Conservation (phyloP, 2,113 vertebrate genomes). For the Ctenodactylus gundi region DNA sequence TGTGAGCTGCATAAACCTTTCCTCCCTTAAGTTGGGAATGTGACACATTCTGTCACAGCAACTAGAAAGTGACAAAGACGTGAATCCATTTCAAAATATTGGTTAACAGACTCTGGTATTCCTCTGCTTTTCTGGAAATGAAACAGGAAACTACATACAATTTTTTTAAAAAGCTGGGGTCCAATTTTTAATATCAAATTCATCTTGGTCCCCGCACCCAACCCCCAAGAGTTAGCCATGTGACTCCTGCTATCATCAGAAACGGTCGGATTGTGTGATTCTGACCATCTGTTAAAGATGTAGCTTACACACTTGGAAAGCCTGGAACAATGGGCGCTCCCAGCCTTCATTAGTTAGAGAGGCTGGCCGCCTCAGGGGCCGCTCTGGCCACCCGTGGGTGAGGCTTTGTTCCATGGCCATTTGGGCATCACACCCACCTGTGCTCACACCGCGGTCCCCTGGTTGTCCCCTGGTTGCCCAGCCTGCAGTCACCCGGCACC, state of each 20-base stretch:
- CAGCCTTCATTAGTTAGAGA: neutral
- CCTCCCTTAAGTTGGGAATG: too few species aligned
- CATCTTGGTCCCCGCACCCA: too few species aligned
- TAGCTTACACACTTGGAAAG: conserved; percentile 31
- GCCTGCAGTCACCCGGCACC: neutral
- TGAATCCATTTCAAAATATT: conserved; percentile 36
- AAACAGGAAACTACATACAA: conserved; percentile 46
- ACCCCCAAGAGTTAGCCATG: conserved; percentile 60
- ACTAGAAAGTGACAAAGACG: too few species aligned
- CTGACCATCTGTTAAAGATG: conserved; percentile 65
- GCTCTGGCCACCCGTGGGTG: neutral
- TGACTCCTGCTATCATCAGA: conserved; percentile 49
- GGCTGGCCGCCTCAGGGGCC: neutral
- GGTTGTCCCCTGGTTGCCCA: neutral
- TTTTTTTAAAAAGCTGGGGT: neutral
- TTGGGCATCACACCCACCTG: neutral
- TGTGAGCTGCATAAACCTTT: too few species aligned
- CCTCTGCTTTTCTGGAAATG: conserved; percentile 52
- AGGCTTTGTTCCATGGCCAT: neutral
- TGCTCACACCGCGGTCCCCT: too few species aligned
- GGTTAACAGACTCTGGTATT: neutral
- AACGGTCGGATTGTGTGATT: conserved; percentile 55
- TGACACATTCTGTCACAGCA: too few species aligned
- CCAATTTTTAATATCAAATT: conserved; percentile 57
- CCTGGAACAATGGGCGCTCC: neutral